Evolutionary conservation across 2,888 invertebrate species (phyloP).

Genomic region (Suillia variegata): DNA sequence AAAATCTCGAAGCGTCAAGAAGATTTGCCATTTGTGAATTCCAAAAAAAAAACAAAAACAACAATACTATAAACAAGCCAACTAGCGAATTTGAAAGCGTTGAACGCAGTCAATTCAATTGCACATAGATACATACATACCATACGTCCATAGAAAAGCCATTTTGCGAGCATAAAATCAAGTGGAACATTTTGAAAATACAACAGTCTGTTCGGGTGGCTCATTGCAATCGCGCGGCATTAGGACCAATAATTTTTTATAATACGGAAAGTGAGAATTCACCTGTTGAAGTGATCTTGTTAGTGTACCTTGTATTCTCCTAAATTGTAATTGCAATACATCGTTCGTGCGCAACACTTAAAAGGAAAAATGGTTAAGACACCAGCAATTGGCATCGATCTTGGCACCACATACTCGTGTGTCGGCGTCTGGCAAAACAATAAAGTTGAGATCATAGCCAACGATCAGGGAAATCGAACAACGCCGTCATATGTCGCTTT

Average conservation of each 20-base stretch:
- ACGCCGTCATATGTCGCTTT: slow-evolving; percentile 89
- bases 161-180: slow-evolving; percentile 33
- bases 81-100: not conserved
- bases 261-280: not conserved
- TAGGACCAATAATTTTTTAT: not conserved
- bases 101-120: too few species aligned
- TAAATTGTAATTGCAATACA: not conserved
- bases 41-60: not conserved
- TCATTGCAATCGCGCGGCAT: slow-evolving; percentile 25
- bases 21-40: not conserved
- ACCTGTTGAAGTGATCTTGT: not conserved
- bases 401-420: slow-evolving; percentile 88
- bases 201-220: slow-evolving; percentile 32
- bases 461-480: slow-evolving; percentile 86
- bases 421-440: slow-evolving; percentile 85
- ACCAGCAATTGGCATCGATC: slow-evolving; percentile 77
- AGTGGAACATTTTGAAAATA: slow-evolving; percentile 30
- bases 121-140: too few species aligned
- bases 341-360: slow-evolving; percentile 7
- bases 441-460: slow-evolving; percentile 83
- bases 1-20: not conserved
- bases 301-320: not conserved
- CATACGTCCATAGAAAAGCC: too few species aligned
- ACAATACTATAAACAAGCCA: not conserved
- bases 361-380: slow-evolving; percentile 55